Percentiles rank a stretch among this genome's conserved stretches.
Conservation (phyloP, 2,888 invertebrate genomes). For the Chymomyza caudatula region DNA sequence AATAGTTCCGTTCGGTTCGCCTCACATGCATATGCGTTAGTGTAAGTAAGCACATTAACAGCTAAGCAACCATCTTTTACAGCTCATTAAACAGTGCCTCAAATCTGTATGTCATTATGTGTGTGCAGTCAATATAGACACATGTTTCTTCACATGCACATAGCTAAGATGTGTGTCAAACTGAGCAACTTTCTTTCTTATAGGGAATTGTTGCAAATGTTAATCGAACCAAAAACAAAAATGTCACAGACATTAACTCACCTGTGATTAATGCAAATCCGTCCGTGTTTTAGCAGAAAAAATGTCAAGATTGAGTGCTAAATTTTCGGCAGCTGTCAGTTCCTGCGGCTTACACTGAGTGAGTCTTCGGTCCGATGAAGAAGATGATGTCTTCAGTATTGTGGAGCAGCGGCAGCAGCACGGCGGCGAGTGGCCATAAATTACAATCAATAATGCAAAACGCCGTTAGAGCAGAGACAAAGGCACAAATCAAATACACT, state of each 20-base stretch:
- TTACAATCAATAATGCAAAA: conserved; percentile 51
- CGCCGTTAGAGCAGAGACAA: conserved; percentile 23
- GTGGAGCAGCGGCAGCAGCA: not conserved
- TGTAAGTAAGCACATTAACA: not conserved
- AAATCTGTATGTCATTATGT: not conserved
- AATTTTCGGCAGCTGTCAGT: not conserved
- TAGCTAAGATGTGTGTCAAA: not conserved
- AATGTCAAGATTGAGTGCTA: conserved; percentile 7
- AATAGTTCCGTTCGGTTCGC: not conserved
- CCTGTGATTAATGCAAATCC: conserved; percentile 48
- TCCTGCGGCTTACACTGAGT: not conserved
- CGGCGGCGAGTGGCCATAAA: conserved; percentile 26
- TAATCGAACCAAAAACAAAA: not conserved
- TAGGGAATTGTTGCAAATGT: not conserved
- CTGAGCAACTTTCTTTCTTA: not conserved
- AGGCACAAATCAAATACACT: conserved; percentile 49
- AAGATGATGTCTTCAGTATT: conserved; percentile 5
- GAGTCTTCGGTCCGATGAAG: not conserved
- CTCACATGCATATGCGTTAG: not conserved
- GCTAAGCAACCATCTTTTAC: not conserved
- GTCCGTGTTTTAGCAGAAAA: conserved; percentile 20
- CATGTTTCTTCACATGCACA: not conserved
- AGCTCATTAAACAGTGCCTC: not conserved
- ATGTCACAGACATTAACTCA: conserved; percentile 34
- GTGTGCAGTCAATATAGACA: not conserved